Base-by-base conservation (phyloP, 2,797 vertebrate species). In the Hemibagrus guttatus region DNA sequence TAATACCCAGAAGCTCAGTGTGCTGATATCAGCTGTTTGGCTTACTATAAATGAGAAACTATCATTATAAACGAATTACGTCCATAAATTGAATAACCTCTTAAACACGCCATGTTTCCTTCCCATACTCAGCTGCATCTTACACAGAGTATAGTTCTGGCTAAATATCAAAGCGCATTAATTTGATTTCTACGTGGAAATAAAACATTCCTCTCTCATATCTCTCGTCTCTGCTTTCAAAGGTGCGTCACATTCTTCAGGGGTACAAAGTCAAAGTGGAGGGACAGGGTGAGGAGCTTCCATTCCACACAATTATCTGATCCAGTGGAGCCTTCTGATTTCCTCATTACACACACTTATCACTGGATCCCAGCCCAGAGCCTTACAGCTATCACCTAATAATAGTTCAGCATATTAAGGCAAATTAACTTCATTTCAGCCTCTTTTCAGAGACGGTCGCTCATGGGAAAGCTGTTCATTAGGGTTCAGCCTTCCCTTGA, bases 391-490 rank as follows among this genome's bases (percentile, higher is more conserved):
- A 84, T 82, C 49, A 85, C 75, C 91, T 91, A 92, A 92, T 92
- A 91, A 92, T 92, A 93, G 91, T 91, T 85, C 87, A 64, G 84
- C 91, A 92, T 92, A 94, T 94, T 92, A 92, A 91, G 88, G 90
- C 88, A 91, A 92, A 90, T 85, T 92, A 91, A 92, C 89, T 90
- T 88, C 88, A 85, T 93, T 92, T 91, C 86, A 74, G 90, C 85
- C 89, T 92, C 87, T 88, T 90, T 83, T 85, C 76, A 35, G 61
- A 89, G 89, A 85, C 46, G 87, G 82, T 84, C 86, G 91, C 92
- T 90, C 89, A 80, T 91, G 91, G 92, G 91, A 91, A 92, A 92
- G 91, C 88, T 54, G 84, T 90, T 92, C 89, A 92, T 91, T 87
- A 87, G 91, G 89, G 91, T 72, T 89, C 89, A 89, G 88, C 89